Evolutionary conservation across 2,888 invertebrate genomes (phyloP).

Genomic region (Thereva nobilitata): DNA sequence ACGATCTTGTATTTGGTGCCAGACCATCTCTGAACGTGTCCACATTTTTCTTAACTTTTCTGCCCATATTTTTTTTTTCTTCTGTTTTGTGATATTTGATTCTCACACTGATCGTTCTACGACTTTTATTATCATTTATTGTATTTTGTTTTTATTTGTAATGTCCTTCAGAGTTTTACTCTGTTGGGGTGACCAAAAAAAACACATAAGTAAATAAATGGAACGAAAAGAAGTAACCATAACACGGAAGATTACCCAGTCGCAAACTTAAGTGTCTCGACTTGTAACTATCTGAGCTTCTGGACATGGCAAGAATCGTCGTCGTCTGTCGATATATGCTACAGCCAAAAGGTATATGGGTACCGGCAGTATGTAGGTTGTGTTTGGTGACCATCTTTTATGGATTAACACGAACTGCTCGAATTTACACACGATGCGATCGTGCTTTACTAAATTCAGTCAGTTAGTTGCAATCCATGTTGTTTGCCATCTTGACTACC

Average conservation of each 20-base stretch:
- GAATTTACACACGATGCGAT: conserved; percentile 44
- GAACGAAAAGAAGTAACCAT: conserved; percentile 18
- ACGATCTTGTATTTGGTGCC: conserved; percentile 38
- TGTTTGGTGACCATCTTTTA: conserved; percentile 40
- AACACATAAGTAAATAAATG: conserved; percentile 6
- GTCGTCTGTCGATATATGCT: conserved; percentile 19
- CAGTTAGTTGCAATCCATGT: conserved; percentile 9
- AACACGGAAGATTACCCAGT: conserved; percentile 24
- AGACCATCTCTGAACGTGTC: conserved; percentile 35
- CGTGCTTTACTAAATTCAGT: conserved; percentile 42
- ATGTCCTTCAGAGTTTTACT: conserved; percentile 22
- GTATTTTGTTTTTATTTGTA: conserved; percentile 27
- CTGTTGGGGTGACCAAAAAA: conserved; percentile 2
- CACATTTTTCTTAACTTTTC: conserved; percentile 28
- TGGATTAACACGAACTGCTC: conserved; percentile 43
- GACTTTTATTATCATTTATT: conserved; percentile 40
- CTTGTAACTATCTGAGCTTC: conserved; percentile 22
- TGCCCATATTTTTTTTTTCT: conserved; percentile 15
- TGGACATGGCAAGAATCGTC: conserved; percentile 21
- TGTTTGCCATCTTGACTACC: conserved; percentile 8
- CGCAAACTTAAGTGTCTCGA: conserved; percentile 19
- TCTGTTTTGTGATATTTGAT: conserved; percentile 38
- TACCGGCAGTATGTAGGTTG: conserved; percentile 15
- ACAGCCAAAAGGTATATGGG: neutral
- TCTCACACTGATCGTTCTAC: conserved; percentile 40